Base-by-base conservation (phyloP, 2,797 vertebrate species). In the Halcyon leucocephala region DNA sequence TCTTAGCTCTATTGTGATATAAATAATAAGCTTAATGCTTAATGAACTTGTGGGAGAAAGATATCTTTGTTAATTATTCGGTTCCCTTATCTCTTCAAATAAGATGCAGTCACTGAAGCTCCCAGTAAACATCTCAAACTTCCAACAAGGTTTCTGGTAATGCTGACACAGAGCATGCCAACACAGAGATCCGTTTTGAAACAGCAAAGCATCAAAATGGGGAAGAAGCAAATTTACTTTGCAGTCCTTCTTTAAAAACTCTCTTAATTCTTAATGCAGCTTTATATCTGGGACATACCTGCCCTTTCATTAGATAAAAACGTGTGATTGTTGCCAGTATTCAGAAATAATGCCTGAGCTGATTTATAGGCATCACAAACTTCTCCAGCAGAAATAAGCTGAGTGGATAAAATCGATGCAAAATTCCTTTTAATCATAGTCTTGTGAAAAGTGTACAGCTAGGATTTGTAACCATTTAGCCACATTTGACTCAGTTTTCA, bases 1-100 rank as follows among this genome's bases (percentile, higher is more conserved):
- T 93, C 82, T 90, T 65, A 25, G 73, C 85, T 91, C 73, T 55
- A n/a, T 73, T 90, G 89, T 96, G 77, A 29, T 69, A 76, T 15
- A 83, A 94, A 90, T 90, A 96, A 93, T 91, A 44, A 84, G 76
- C 87, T 93, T 95, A 93, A 82, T 65, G 67, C 78, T 48, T 89
- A 84, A 92, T 82, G 66, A 90, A 79, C 85, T 72, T 93, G 35
- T 25, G 66, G 73, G 77, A 24, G 61, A 93, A 79, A 72, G 87
- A 66, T 90, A 79, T 52, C 79, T 81, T 84, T 95, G 83, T 91
- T 91, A 90, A 88, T 91, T 81, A 81, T 81, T 89, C 72, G 74
- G 2, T 72, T 74, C 54, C 62, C 48, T 42, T 95, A 93, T 84
- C 77, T 90, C 85, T 88, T 70, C 25, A 60, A 44, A 86, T 70